Percentiles rank a stretch among this genome's conserved stretches.
Conservation (phyloP, 2,888 invertebrate genomes). For the Platypus cylindrus region DNA sequence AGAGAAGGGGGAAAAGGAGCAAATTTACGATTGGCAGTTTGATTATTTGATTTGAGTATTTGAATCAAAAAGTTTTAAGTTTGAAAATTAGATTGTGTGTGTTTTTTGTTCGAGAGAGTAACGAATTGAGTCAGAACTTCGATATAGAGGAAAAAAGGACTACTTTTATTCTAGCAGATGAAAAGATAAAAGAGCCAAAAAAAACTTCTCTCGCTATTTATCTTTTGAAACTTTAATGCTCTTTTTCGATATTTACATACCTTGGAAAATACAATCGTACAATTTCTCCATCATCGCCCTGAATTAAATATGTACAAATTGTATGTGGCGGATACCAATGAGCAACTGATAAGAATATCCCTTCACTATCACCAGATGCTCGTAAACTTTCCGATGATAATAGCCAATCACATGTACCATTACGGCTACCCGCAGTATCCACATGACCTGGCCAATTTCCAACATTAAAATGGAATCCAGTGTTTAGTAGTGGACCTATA, state of each 20-base stretch:
- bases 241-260: conserved; percentile 41
- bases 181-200: background rate
- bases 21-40: too few relatives aligned
- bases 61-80: too few relatives aligned
- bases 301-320: conserved; percentile 81
- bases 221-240: background rate
- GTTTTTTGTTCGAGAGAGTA: too few relatives aligned
- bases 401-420: conserved; percentile 81
- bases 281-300: conserved; percentile 75
- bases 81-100: too few relatives aligned
- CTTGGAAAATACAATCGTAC: conserved; percentile 83
- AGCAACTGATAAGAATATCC: conserved; percentile 80
- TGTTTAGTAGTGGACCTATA: conserved; percentile 74
- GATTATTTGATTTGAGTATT: too few relatives aligned
- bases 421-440: conserved; percentile 74
- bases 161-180: background rate
- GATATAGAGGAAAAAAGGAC: too few relatives aligned
- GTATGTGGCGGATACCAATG: conserved; percentile 93
- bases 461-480: conserved; percentile 90
- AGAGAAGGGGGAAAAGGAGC: too few relatives aligned
- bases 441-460: conserved; percentile 91
- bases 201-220: background rate
- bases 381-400: conserved; percentile 69
- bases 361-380: conserved; percentile 69
- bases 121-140: too few relatives aligned